phyloP scores from a whole-genome alignment of 2,888 invertebrate genomes.

The Thymelicus sylvestris region DNA sequence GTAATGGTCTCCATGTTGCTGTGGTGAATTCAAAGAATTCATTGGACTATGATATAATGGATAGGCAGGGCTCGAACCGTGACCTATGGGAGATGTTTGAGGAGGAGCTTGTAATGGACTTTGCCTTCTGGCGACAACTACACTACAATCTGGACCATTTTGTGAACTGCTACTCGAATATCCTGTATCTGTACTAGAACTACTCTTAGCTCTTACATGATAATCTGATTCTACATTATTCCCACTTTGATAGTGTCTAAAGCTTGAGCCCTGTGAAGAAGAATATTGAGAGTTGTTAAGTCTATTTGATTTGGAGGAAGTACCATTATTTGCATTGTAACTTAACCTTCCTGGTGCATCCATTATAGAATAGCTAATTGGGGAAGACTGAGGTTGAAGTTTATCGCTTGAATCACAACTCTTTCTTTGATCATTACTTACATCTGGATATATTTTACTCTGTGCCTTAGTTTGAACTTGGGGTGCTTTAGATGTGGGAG shows the following conservation, averaged over 20 bases:
- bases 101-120: slow-evolving; percentile 89
- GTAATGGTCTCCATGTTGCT: slow-evolving; percentile 85
- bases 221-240: slow-evolving; percentile 86
- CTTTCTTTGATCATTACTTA: slow-evolving; percentile 81
- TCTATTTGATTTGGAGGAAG: slow-evolving; percentile 79
- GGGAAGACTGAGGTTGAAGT: slow-evolving; percentile 86
- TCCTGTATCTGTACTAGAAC: slow-evolving; percentile 86
- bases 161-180: slow-evolving; percentile 86
- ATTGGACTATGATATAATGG: slow-evolving; percentile 94
- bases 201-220: slow-evolving; percentile 86
- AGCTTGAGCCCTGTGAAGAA: slow-evolving; percentile 79
- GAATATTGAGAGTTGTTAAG: slow-evolving; percentile 81
- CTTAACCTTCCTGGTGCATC: slow-evolving; percentile 87
- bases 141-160: slow-evolving; percentile 88
- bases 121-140: slow-evolving; percentile 87
- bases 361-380: slow-evolving; percentile 91
- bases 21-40: slow-evolving; percentile 90
- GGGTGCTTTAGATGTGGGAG: slow-evolving; percentile 81
- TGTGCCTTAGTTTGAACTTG: slow-evolving; percentile 90
- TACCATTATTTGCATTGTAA: slow-evolving; percentile 82
- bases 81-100: slow-evolving; percentile 89
- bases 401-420: slow-evolving; percentile 83
- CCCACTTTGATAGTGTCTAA: slow-evolving; percentile 87
- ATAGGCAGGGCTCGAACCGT: slow-evolving; percentile 91
- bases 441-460: slow-evolving; percentile 90